These are phyloP conservation scores for Zaprionus capensis DNA, from an alignment of 1,140 invertebrate genomes.

Conservation along the genomic window DNA sequence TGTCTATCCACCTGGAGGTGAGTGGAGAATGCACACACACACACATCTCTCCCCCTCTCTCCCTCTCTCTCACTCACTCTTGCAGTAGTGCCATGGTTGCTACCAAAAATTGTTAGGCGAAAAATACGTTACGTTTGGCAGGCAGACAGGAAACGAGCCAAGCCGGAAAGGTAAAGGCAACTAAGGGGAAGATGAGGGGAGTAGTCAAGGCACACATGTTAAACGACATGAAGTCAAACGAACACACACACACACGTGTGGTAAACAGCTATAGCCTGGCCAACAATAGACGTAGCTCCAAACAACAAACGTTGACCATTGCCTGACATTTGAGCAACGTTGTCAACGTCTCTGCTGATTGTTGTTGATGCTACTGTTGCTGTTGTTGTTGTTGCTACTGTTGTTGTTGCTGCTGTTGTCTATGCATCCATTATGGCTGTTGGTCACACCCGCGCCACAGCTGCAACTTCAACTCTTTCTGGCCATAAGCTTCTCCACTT, in stretches of 20 bases:
- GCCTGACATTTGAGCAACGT: constrained; percentile 80
- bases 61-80: constrained; percentile 25
- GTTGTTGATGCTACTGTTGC: constrained; percentile 51
- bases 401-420: constrained; percentile 46
- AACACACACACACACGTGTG: constrained; percentile 39
- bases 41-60: background rate
- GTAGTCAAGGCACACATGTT: constrained; percentile 58
- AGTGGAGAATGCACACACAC: background rate
- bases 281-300: constrained; percentile 37
- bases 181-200: constrained; percentile 1
- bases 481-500: constrained; percentile 11
- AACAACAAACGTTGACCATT: constrained; percentile 67
- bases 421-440: constrained; percentile 76
- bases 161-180: constrained; percentile 1
- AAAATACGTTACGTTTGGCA: constrained; percentile 65
- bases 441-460: constrained; percentile 49
- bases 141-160: constrained; percentile 50
- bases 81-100: background rate
- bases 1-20: constrained; percentile 52
- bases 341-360: constrained; percentile 61
- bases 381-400: constrained; percentile 44
- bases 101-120: background rate
- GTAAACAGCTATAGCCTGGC: constrained; percentile 44
- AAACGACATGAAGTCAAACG: constrained; percentile 59
- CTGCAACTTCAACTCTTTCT: constrained; percentile 25